Percentiles rank a stretch among this genome's conserved stretches.
Conservation (phyloP, 2,113 vertebrate species). For the Calidris pugnax region DNA sequence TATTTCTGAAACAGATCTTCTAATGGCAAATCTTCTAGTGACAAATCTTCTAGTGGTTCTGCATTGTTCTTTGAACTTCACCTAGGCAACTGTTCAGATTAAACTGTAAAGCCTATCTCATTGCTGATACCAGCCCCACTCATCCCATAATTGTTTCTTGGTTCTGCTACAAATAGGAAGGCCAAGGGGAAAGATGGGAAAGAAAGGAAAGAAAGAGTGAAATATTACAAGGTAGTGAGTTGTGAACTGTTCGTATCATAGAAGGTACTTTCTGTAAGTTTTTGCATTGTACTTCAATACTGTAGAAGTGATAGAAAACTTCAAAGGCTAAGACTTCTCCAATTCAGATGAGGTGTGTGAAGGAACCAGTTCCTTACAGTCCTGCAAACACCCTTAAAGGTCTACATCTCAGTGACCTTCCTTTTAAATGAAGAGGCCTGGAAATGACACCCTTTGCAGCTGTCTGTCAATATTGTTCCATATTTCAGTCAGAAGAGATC, state of each 20-base stretch:
- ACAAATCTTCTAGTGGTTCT: not conserved
- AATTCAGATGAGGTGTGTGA: not conserved
- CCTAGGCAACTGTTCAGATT: constrained; percentile 28
- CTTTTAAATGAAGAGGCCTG: not conserved
- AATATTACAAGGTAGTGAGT: not conserved
- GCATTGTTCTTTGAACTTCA: constrained; percentile 36
- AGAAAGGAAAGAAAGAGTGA: not conserved
- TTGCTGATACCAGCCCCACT: not conserved
- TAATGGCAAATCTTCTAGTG: not conserved
- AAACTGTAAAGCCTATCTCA: constrained; percentile 29
- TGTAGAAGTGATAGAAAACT: not conserved
- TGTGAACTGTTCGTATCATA: not conserved
- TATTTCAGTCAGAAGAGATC: not conserved
- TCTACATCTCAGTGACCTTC: not conserved
- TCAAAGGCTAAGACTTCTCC: not conserved
- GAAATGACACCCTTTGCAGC: not conserved
- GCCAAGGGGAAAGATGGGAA: not conserved
- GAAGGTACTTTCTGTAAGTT: not conserved
- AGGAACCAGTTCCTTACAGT: not conserved
- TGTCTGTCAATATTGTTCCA: not conserved
- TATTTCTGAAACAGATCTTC: not conserved
- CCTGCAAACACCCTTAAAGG: not conserved
- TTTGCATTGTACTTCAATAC: not conserved
- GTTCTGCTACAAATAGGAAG: not conserved
- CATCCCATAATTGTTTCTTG: not conserved